Evolutionary conservation across 2,113 vertebrate genomes (phyloP), one percentile per base, ranked within the genome.

Genomic region (Calypte anna): DNA sequence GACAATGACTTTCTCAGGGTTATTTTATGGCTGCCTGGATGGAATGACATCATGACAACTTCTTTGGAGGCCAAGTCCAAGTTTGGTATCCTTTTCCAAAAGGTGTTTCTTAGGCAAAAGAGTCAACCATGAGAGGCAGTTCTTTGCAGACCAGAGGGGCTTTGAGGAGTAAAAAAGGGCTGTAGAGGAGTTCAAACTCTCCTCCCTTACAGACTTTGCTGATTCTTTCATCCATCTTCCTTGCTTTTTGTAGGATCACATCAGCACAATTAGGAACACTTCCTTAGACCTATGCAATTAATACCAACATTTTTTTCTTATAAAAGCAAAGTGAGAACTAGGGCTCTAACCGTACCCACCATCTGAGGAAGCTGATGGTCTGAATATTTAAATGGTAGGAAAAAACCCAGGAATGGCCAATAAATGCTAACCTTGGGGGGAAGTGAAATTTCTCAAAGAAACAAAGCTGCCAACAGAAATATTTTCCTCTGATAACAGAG

Each of bases 271-370:
- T 86, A 69, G 59, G 73, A 90, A 48, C 12, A 72, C 31, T 95
- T 95, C 61, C 79, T 94, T 86, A 90, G 94, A 95, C 94, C 92
- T 81, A 24, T 67, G 57, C 82, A 86, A 88, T 75, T 93, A 80
- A 67, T 86, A 83, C 69, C 3, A 82, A 85, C 22, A 1, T 9
- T 31, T 66, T 95, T 53, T 64, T 17, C 28, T 94, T 86, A 93
- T 82, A 77, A 94, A 92, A 69, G 36, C 59, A 91, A 89, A 69
- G 62, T 80, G 75, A 95, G 55, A 38, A 85, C 67, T 95, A 78
- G 53, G n/a, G 16, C 10, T 85, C 14, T 38, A 21, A 43, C 13
- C 4, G 2, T 43, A 68, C 40, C 40, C 43, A 16, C 33, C 62
- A 11, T 14, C 14, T 36, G 59, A 58, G 27, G 43, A 28, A 79